phyloP scores from a whole-genome alignment of 1,140 invertebrate genomes.

The Lanistes nyassanus region DNA sequence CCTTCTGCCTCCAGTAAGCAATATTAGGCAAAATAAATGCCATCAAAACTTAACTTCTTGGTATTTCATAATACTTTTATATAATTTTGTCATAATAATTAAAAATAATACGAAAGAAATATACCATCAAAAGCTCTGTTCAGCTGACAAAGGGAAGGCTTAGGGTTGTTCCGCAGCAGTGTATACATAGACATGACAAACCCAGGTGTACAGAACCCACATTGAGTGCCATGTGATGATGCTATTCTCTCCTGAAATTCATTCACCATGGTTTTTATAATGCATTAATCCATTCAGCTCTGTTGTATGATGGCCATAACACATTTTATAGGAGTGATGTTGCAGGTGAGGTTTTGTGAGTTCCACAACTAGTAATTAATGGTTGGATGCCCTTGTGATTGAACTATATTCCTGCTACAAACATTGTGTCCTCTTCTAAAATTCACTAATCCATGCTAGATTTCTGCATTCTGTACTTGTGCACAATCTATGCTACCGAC shows the following conservation, averaged over 20 bases:
- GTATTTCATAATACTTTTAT: too few species aligned
- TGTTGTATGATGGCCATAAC: neutral
- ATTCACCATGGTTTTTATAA: neutral
- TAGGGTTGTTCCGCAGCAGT: conserved; percentile 60
- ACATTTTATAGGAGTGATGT: neutral
- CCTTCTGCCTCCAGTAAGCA: too few species aligned
- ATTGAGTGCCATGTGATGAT: conserved; percentile 63
- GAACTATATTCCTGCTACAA: neutral
- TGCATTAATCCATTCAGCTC: neutral
- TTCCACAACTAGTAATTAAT: too few species aligned
- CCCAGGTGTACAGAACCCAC: conserved; percentile 68
- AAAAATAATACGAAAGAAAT: neutral
- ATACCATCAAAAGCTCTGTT: conserved; percentile 54
- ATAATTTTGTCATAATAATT: too few species aligned
- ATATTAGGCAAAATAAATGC: too few species aligned
- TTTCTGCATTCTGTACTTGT: too few species aligned
- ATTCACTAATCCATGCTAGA: neutral
- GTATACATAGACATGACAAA: conserved; percentile 67
- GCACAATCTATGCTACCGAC: too few species aligned
- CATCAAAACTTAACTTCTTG: too few species aligned
- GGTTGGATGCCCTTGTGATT: neutral
- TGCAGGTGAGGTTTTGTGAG: neutral
- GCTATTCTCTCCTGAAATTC: conserved; percentile 57
- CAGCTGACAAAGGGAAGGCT: conserved; percentile 46
- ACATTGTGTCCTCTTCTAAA: neutral